These are phyloP conservation scores for Heteractis magnifica DNA, from an alignment of 92 coral and sea anemone genomes.

Conservation along the genomic window DNA sequence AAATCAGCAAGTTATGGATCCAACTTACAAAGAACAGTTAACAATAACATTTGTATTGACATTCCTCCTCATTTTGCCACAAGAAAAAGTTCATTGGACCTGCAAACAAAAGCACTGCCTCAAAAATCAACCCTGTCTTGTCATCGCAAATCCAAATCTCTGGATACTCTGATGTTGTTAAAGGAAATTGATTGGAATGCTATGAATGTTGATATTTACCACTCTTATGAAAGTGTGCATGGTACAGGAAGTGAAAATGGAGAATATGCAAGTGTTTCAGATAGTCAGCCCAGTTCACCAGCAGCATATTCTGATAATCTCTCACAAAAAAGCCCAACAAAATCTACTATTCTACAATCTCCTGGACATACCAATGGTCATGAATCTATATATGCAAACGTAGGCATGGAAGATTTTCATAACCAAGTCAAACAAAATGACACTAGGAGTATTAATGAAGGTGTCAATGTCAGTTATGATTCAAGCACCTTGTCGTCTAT, in stretches of 20 bases:
- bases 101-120: constrained; percentile 38
- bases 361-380: constrained; percentile 10
- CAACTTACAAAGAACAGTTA: constrained; percentile 58
- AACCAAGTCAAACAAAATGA: constrained; percentile 16
- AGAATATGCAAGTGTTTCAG: constrained; percentile 72
- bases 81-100: constrained; percentile 57
- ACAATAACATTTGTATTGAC: constrained; percentile 30
- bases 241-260: constrained; percentile 42
- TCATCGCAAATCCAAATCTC: constrained; percentile 79
- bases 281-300: constrained; percentile 42
- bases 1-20: constrained; percentile 86
- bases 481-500: constrained; percentile 35
- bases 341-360: constrained; percentile 1
- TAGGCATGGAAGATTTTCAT: constrained; percentile 60
- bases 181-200: constrained; percentile 62
- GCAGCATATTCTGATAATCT: constrained; percentile 12
- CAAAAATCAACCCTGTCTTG: constrained; percentile 31
- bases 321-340: constrained; percentile 19
- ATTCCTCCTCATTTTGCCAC: constrained; percentile 43
- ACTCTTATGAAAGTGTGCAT: constrained; percentile 79
- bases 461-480: constrained; percentile 10
- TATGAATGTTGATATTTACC: constrained; percentile 65
- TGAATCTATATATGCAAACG: constrained; percentile 72
- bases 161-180: constrained; percentile 73
- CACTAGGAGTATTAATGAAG: constrained; percentile 3